Evolutionary conservation across 2,113 vertebrate species (phyloP).

Genomic region (Condylura cristata): DNA sequence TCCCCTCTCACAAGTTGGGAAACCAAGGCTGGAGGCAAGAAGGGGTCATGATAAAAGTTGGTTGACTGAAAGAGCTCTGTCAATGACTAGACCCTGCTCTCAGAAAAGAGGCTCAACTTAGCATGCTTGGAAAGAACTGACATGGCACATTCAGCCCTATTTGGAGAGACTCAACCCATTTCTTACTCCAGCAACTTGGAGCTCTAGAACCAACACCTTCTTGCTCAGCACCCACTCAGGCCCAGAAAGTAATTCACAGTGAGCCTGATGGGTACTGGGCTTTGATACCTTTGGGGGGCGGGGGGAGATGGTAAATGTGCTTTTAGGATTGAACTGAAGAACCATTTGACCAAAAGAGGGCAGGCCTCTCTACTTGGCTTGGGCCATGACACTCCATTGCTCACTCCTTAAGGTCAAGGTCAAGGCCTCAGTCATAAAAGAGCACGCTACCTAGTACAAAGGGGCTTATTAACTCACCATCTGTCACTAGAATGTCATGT

Average conservation of each 20-base stretch:
- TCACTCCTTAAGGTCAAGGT: neutral
- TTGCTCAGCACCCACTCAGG: neutral
- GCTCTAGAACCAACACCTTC: neutral
- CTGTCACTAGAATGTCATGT: neutral
- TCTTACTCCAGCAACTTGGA: neutral
- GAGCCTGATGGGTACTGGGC: neutral
- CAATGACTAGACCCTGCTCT: neutral
- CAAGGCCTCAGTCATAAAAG: neutral
- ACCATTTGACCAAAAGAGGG: neutral
- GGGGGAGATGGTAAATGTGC: neutral
- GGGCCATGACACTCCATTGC: neutral
- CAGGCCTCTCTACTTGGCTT: too few species aligned
- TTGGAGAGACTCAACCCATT: neutral
- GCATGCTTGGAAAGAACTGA: accelerated
- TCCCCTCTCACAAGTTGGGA: neutral
- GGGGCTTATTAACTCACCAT: neutral
- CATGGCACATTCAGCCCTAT: neutral
- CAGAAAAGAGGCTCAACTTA: too few species aligned
- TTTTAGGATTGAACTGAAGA: neutral
- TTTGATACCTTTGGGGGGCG: neutral
- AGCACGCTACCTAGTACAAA: neutral
- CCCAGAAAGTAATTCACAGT: neutral
- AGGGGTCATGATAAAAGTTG: neutral
- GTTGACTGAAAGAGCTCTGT: neutral
- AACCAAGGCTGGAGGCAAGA: neutral